Conservation (phyloP, 2,113 vertebrate genomes). For the Tenrec ecaudatus region DNA sequence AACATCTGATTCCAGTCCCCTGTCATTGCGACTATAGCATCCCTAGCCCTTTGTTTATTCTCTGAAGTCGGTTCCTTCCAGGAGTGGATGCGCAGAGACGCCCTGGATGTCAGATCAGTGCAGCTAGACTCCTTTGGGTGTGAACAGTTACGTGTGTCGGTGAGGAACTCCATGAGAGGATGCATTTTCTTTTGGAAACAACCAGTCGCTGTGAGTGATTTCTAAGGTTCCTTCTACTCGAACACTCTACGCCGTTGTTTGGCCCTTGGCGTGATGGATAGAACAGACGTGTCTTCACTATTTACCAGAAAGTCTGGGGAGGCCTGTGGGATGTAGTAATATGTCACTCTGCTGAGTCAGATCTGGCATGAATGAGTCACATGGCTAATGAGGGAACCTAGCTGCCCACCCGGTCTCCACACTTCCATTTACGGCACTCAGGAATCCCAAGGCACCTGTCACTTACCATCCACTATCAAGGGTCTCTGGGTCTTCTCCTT, state of each 20-base stretch:
- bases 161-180: neutral
- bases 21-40: neutral
- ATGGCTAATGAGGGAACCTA: neutral
- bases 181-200: neutral
- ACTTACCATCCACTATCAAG: too few relatives aligned
- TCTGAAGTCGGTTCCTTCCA: neutral
- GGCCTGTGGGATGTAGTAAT: neutral
- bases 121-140: neutral
- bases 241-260: neutral
- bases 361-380: slow-evolving; percentile 2
- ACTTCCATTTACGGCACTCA: neutral
- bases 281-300: neutral
- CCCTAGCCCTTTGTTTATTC: neutral
- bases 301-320: neutral
- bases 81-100: neutral
- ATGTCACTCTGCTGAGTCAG: slow-evolving; percentile 12
- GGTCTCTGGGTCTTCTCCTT: neutral
- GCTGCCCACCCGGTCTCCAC: neutral
- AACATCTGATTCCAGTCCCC: neutral
- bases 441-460: too few relatives aligned
- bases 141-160: neutral
- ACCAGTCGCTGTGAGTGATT: neutral
- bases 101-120: neutral
- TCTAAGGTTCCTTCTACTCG: neutral
- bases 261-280: neutral